Base-by-base conservation (phyloP, 2,888 invertebrate genomes). In the Drosophila neonasuta region DNA sequence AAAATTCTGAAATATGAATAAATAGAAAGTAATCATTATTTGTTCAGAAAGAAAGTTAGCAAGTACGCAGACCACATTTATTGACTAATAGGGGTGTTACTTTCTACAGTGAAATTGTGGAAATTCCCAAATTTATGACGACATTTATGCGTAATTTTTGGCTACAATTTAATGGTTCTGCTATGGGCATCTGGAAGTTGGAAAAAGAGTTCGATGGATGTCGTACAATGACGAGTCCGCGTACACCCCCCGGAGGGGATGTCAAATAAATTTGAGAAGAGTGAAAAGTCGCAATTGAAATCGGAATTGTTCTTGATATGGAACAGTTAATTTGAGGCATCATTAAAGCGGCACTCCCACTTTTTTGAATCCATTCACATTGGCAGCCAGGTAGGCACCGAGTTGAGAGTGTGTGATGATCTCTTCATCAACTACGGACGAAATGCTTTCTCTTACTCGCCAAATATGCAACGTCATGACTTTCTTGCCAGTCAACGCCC, bases 281-380 rank as follows among this genome's bases (percentile, higher is more conserved):
- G 64, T 67, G 70, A 74, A 77, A 67, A 61, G 66, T 69, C 48
- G 58, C 60, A 68, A 68, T 74, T 64, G 66, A 50, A 46, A 45
- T 41, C 15, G 67, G 51, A 56, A 58, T 20, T 50, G 66, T 50
- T 70, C 73, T 75, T 80, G 79, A 70, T 79, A 75, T 63, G 72
- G 69, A 81, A 70, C 83, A 79, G 68, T 86, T 80, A 79, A 83
- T 87, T 86, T 74, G 54, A 74, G 78, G 74, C 74, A 77, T 88
- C 84, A 87, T 88, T 88, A 82, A 77, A 52, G 68, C 52, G 76
- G 66, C 88, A 84, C 88, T 77, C 89, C 88, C 79, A 80, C 85
- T 76, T 68, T 71, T 71, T 54, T 11, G n/a, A 52, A 55, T 30
- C 55, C 2, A 52, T 50, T 48, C 45, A 10, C 50, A 48, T 44